Conservation (phyloP, 2,113 vertebrate genomes). For the Blennius ocellaris region DNA sequence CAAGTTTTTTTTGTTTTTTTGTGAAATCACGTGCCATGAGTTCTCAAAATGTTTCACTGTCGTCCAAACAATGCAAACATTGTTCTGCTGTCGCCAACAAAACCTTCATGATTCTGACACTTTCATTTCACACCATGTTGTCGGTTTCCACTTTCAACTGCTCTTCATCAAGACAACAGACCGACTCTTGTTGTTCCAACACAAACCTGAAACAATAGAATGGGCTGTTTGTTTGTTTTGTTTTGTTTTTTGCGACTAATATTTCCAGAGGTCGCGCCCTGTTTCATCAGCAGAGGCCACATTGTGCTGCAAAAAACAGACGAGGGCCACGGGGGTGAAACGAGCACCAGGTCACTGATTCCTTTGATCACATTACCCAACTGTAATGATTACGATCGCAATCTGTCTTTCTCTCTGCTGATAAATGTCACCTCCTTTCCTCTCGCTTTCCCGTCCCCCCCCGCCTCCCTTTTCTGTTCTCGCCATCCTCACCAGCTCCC, state of each 20-base stretch:
- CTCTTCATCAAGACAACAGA: no score
- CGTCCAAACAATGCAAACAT: no score
- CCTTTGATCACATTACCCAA: slow-evolving; percentile 66
- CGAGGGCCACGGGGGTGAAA: slow-evolving; percentile 38
- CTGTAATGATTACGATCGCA: slow-evolving; percentile 42
- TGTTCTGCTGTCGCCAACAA: no score
- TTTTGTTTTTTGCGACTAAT: slow-evolving; percentile 17
- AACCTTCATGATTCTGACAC: no score
- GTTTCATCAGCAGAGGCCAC: slow-evolving; percentile 51
- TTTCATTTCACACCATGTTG: no score
- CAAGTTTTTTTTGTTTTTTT: no score
- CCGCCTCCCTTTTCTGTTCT: background rate
- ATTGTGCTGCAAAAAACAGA: slow-evolving; percentile 35
- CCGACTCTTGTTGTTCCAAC: background rate
- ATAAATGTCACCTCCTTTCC: slow-evolving; percentile 20
- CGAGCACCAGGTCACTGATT: slow-evolving; percentile 51
- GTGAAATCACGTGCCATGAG: no score
- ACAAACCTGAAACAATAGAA: slow-evolving; percentile 28
- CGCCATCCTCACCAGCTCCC: background rate
- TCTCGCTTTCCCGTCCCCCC: slow-evolving; percentile 11
- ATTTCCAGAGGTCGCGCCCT: slow-evolving; percentile 22
- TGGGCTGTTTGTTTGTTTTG: background rate
- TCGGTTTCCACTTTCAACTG: no score
- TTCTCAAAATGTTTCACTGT: no score
- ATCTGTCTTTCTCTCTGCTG: slow-evolving; percentile 22